Percentiles rank a stretch among this genome's conserved stretches.
Conservation (phyloP, 2,888 invertebrate genomes). For the Heliconius ismenius region DNA sequence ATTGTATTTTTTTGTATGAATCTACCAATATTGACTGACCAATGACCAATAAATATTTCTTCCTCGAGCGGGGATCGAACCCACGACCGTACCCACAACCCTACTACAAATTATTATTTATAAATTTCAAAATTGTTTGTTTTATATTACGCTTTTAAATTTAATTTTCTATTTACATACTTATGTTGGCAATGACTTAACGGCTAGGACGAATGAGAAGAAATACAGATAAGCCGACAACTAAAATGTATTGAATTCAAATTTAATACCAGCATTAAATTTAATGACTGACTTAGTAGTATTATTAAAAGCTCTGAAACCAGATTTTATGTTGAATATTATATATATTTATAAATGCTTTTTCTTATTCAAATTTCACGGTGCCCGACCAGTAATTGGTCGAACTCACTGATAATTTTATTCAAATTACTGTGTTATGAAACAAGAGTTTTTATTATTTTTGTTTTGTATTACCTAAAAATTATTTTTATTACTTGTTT, state of each 20-base stretch:
- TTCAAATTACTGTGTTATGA: slow-evolving; percentile 43
- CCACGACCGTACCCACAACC: no score
- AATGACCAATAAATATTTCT: neutral
- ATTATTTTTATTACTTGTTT: neutral
- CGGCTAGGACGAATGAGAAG: slow-evolving; percentile 12
- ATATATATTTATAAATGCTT: slow-evolving; percentile 36
- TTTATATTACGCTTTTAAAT: neutral
- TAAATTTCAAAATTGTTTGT: neutral
- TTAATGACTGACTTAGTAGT: slow-evolving; percentile 31
- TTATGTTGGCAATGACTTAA: slow-evolving; percentile 1
- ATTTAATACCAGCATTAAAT: slow-evolving; percentile 34
- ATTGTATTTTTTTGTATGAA: neutral
- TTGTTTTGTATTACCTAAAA: neutral
- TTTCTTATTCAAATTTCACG: slow-evolving; percentile 46
- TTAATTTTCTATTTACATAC: neutral
- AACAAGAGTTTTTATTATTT: slow-evolving; percentile 34
- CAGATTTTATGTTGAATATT: slow-evolving; percentile 33
- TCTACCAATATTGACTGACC: neutral
- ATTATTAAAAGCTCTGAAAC: slow-evolving; percentile 29
- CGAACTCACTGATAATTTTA: slow-evolving; percentile 46
- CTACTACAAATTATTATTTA: no score
- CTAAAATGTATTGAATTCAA: slow-evolving; percentile 32
- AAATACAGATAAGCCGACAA: slow-evolving; percentile 31
- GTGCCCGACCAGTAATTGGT: slow-evolving; percentile 45
- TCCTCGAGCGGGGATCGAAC: no score